Base-by-base conservation (phyloP, 2,888 invertebrate genomes). In the Drosophila ezoana region DNA sequence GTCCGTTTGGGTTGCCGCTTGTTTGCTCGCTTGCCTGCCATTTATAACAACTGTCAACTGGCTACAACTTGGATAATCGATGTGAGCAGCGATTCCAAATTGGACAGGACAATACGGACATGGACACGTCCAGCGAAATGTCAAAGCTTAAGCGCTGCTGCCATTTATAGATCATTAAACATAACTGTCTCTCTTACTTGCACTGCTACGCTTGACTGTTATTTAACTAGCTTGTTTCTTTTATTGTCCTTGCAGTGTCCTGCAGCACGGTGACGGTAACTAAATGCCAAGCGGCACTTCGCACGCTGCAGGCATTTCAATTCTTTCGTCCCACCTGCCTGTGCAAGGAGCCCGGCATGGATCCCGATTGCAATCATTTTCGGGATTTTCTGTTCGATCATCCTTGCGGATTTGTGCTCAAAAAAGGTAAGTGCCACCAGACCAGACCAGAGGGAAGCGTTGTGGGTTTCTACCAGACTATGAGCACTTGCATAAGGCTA, bases 251-350 rank as follows among this genome's bases (percentile, higher is more conserved):
- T 94, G 59, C 95, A 97, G 97, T 97, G 93, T 97, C 97, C 87
- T 98, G 97, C 93, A 97, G 97, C 81, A 97, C 97, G 73, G 97
- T 97, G 90, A 97, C 97, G 67, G 97, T 97, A 92, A 96, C 96
- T 83, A 97, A 97, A 93, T 98, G 98, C 93, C 97, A 97, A 93
- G 97, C 97, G 58, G 97, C 97, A 37, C 94, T 98, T 90, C 95
- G 96, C 87, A 97, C 97, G 63, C 93, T 98, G 89, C 97, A 97
- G 93, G 96, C 97, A 69, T 97, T 97, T 92, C 96, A 97, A 90
- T 97, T 97, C 95, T 98, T 98, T 94, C 96, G 96, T 91, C 97
- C 97, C 87, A 97, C 97, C 85, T 98, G 98, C 93, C 95, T 98
- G 91, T 98, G 98, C 93, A 95, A 96, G 84, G 97, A 97, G 91